phyloP scores from a whole-genome alignment of 2,113 vertebrate genomes.

The Felis catus region F.catus_Fca126_mat1.0 CM031427.1:6297501-6298000 shows the following conservation, averaged over 20 bases:
- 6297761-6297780: not conserved
- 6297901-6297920: not conserved
- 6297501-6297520: accelerated
- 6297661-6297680: constrained; percentile 58
- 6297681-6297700: not conserved
- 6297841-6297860: not conserved
- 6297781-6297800: not conserved
- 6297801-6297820: not conserved
- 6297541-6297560: not conserved
- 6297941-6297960: not conserved
- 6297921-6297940: not conserved
- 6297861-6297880: not conserved
- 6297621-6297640: constrained; percentile 96
- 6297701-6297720: not conserved
- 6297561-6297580: constrained; percentile 91
- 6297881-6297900: not conserved
- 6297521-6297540: not conserved
- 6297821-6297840: not conserved
- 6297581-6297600: constrained; percentile 95
- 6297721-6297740: not conserved
- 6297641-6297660: constrained; percentile 95
- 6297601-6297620: constrained; percentile 97
- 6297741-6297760: not conserved
- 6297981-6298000: not conserved
- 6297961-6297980: not conserved